These are phyloP conservation scores for Chromobotia macracanthus DNA, from an alignment of 2,797 vertebrate species.

Conservation along the genomic window DNA sequence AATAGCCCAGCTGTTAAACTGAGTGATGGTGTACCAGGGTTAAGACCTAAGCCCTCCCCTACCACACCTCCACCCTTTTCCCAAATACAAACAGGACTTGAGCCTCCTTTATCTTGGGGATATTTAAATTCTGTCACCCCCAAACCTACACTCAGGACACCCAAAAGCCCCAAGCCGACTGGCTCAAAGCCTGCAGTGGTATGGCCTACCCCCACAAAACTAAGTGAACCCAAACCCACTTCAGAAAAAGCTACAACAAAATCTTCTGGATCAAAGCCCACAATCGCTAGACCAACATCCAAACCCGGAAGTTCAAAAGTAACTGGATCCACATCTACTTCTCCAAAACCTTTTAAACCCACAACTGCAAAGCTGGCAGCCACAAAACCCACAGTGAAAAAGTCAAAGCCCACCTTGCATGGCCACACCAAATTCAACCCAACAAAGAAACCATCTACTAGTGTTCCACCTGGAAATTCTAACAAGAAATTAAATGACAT, in stretches of 20 bases:
- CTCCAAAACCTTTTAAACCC: slow-evolving; percentile 40
- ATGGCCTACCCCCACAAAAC: slow-evolving; percentile 32
- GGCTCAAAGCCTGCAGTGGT: not conserved
- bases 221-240: slow-evolving; percentile 21
- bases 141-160: slow-evolving; percentile 62
- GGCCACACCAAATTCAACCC: slow-evolving; percentile 49
- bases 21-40: slow-evolving; percentile 52
- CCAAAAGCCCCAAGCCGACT: slow-evolving; percentile 38
- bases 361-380: slow-evolving; percentile 16
- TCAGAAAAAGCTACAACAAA: slow-evolving; percentile 32
- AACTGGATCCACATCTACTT: not conserved
- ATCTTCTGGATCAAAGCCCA: slow-evolving; percentile 7
- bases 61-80: slow-evolving; percentile 60
- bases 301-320: slow-evolving; percentile 31
- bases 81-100: slow-evolving; percentile 62
- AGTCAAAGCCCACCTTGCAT: slow-evolving; percentile 31
- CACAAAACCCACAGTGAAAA: slow-evolving; percentile 32
- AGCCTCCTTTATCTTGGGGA: slow-evolving; percentile 35
- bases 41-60: slow-evolving; percentile 54
- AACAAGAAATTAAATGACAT: slow-evolving; percentile 23
- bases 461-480: slow-evolving; percentile 2
- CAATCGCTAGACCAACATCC: slow-evolving; percentile 16
- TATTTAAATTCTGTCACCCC: slow-evolving; percentile 68
- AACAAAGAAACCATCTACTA: slow-evolving; percentile 63
- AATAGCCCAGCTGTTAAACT: slow-evolving; percentile 22